Evolutionary conservation across 2,113 vertebrate species (phyloP).

Genomic region (Pantherophis guttatus): DNA sequence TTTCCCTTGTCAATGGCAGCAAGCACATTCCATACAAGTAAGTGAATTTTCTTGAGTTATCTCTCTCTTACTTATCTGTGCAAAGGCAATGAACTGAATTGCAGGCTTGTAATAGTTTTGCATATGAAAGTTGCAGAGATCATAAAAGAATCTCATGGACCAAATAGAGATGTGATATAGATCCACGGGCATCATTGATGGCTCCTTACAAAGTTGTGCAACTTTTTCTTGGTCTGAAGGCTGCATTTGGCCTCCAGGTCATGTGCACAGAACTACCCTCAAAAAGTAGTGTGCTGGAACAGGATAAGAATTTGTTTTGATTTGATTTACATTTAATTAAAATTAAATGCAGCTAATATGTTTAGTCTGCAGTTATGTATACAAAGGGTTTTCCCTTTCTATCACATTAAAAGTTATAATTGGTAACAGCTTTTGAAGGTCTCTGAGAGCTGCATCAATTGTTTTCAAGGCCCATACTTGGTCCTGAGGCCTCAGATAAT

Average conservation of each 20-base stretch:
- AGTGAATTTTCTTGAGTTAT: constrained; percentile 43
- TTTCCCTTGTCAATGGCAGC: constrained; percentile 97
- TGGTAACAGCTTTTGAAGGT: neutral
- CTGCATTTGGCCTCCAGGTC: neutral
- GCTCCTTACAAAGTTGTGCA: neutral
- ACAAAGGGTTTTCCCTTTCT: neutral
- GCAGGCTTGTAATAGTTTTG: neutral
- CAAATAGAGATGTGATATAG: neutral
- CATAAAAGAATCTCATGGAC: neutral
- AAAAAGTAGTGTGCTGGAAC: neutral
- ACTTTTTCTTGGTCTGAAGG: neutral
- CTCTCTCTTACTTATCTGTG: neutral
- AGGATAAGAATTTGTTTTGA: neutral
- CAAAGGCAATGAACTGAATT: neutral
- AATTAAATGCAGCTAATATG: neutral
- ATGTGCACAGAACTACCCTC: neutral
- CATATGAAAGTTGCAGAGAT: neutral
- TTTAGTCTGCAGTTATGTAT: neutral
- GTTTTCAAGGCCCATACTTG: neutral
- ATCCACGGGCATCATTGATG: neutral
- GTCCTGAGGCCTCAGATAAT: neutral
- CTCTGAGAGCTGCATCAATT: neutral
- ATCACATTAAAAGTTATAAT: neutral
- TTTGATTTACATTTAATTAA: neutral
- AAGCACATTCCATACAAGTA: constrained; percentile 99